Percentiles rank a stretch among this genome's conserved stretches.
Conservation (phyloP, 2,113 vertebrate species). For the Chamaetylas fuelleborni region DNA sequence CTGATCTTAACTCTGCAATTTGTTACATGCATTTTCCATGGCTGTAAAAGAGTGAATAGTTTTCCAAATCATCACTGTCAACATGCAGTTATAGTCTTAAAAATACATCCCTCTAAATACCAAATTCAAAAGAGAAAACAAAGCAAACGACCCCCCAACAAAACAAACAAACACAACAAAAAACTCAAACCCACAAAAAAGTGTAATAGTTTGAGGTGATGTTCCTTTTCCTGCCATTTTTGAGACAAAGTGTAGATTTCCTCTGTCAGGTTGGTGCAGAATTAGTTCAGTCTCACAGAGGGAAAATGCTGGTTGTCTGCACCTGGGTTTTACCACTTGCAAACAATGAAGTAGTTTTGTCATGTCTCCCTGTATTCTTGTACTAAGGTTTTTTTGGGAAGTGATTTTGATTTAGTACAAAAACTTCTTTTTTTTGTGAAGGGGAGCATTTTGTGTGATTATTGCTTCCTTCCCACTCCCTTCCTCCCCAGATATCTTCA, state of each 20-base stretch:
- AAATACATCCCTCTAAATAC: background rate
- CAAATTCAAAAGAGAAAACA: background rate
- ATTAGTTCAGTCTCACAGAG: background rate
- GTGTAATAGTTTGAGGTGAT: background rate
- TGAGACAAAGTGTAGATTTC: background rate
- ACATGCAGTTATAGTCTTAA: background rate
- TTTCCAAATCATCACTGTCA: background rate
- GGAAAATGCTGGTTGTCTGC: background rate
- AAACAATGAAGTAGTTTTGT: background rate
- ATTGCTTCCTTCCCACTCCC: background rate
- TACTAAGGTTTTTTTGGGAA: background rate
- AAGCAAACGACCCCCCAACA: background rate
- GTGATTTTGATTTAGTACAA: background rate
- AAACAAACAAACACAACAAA: background rate
- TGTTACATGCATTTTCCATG: background rate
- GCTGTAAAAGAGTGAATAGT: background rate
- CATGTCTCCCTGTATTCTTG: background rate
- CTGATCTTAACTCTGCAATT: background rate
- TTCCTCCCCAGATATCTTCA: background rate
- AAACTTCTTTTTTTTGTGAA: background rate
- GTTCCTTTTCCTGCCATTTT: background rate
- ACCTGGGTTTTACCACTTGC: background rate
- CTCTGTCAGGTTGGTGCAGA: background rate
- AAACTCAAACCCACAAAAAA: background rate
- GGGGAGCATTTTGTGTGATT: background rate